phyloP scores from a whole-genome alignment of 2,888 invertebrate genomes.

The Slavum lentiscoides region DNA sequence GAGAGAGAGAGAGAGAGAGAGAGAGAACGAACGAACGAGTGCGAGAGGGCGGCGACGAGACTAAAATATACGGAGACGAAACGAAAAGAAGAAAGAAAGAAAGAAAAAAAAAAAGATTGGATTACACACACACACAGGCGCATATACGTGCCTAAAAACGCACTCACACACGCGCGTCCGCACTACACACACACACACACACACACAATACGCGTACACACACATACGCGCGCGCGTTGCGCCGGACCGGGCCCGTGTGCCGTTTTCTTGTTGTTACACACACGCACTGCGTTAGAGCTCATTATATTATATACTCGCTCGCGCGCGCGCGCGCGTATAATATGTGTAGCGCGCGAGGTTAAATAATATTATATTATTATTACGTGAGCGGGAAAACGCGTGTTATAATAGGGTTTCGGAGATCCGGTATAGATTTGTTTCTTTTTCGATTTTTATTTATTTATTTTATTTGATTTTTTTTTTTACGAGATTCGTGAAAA shows the following conservation, averaged over 20 bases:
- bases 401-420: conserved; percentile 43
- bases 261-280: conserved; percentile 49
- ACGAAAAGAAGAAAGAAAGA: background rate
- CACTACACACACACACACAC: background rate
- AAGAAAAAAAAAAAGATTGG: conserved; percentile 48
- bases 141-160: background rate
- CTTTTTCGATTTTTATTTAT: conserved; percentile 1
- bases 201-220: background rate
- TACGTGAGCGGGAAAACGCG: too few relatives aligned
- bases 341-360: conserved; percentile 33
- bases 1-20: too few relatives aligned
- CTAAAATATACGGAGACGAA: background rate
- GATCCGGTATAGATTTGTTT: conserved; percentile 15
- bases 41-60: background rate
- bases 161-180: background rate
- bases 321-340: too few relatives aligned
- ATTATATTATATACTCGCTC: conserved; percentile 6
- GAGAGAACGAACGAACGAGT: background rate
- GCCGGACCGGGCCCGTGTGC: conserved; percentile 35
- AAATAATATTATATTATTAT: background rate
- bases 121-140: conserved; percentile 18
- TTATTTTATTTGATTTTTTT: conserved; percentile 29
- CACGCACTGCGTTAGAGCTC: conserved; percentile 34
- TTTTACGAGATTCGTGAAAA: background rate
- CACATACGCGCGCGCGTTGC: background rate